Evolutionary conservation across 2,888 invertebrate genomes (phyloP).

Genomic region (Rotaria socialis): DNA sequence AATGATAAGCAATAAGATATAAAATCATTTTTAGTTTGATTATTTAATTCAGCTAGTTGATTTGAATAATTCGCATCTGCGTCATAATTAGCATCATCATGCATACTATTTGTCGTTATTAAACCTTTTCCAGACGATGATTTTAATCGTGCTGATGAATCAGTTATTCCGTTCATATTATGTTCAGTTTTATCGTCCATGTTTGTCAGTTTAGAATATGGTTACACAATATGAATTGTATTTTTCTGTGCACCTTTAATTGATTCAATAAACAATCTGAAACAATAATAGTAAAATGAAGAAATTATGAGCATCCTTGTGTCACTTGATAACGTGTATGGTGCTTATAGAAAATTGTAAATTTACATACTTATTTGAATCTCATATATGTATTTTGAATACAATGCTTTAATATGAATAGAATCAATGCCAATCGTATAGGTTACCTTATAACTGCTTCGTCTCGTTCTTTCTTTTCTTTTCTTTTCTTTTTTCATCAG

Average conservation of each 20-base stretch:
- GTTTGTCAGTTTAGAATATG: too few species aligned
- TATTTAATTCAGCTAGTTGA: constrained; percentile 13
- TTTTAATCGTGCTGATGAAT: background rate
- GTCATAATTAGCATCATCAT: background rate
- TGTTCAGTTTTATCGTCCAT: background rate
- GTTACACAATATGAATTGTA: too few species aligned
- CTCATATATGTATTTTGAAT: background rate
- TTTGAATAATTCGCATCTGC: background rate
- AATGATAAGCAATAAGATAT: constrained; percentile 22
- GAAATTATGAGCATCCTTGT: background rate
- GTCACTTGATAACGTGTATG: too few species aligned
- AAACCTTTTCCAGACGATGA: background rate
- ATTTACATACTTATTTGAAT: background rate
- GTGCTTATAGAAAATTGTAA: background rate
- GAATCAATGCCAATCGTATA: background rate
- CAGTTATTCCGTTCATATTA: background rate
- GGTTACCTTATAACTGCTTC: background rate
- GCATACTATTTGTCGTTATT: background rate
- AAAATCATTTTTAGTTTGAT: constrained; percentile 32
- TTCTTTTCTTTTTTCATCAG: background rate
- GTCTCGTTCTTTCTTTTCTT: background rate
- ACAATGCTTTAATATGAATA: background rate
- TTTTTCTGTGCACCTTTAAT: too few species aligned
- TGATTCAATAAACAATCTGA: background rate
- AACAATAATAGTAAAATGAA: background rate